These are phyloP conservation scores for Etheostoma nigrum DNA, from an alignment of 2,797 vertebrate species.

Conservation along the genomic window DNA sequence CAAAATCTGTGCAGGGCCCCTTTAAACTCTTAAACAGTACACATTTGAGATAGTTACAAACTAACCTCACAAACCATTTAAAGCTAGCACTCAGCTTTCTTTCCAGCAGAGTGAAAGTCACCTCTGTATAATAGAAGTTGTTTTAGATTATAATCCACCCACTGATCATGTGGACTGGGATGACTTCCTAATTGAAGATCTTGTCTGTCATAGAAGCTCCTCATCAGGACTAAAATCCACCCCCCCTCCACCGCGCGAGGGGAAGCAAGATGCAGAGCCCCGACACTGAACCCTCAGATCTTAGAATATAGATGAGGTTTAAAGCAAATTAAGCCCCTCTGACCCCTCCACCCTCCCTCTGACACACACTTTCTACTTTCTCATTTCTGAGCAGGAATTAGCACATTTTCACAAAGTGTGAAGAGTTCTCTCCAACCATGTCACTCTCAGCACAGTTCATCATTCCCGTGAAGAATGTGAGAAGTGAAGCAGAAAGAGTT, in stretches of 20 bases:
- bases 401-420: slow-evolving; percentile 41
- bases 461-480: slow-evolving; percentile 56
- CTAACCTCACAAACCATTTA: slow-evolving; percentile 14
- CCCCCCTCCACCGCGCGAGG: slow-evolving; percentile 7
- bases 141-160: slow-evolving; percentile 52
- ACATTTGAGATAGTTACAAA: neutral
- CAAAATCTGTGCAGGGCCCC: neutral
- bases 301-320: slow-evolving; percentile 75
- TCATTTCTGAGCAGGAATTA: slow-evolving; percentile 53
- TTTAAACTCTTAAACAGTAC: neutral
- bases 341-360: slow-evolving; percentile 15
- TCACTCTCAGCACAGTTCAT: slow-evolving; percentile 53
- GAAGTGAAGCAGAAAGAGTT: slow-evolving; percentile 71
- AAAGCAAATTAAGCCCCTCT: slow-evolving; percentile 42
- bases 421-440: slow-evolving; percentile 18
- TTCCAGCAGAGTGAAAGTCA: slow-evolving; percentile 58
- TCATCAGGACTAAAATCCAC: slow-evolving; percentile 34
- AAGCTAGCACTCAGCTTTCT: slow-evolving; percentile 35
- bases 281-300: slow-evolving; percentile 57
- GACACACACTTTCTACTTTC: neutral
- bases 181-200: slow-evolving; percentile 67
- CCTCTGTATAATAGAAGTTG: slow-evolving; percentile 38
- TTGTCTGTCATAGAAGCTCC: slow-evolving; percentile 52
- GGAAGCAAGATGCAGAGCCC: slow-evolving; percentile 45
- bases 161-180: slow-evolving; percentile 41